Conservation (phyloP, 2,113 vertebrate species). For the Oncorhynchus keta region DNA sequence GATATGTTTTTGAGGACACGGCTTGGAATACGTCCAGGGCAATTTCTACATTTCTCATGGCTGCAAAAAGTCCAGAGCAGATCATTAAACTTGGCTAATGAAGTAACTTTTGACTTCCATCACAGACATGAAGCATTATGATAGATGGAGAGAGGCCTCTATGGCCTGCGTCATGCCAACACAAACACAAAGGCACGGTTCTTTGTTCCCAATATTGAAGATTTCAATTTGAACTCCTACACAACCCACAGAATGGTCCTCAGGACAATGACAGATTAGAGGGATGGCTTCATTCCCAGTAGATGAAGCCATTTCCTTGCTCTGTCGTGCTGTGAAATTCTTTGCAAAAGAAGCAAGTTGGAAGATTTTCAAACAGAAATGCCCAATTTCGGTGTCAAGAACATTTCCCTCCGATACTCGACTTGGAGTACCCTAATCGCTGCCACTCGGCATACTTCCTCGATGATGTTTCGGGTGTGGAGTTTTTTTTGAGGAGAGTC, state of each 20-base stretch:
- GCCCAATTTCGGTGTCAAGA: neutral
- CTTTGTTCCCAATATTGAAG: no score
- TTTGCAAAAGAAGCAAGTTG: neutral
- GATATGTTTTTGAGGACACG: conserved; percentile 19
- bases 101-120: conserved; percentile 28
- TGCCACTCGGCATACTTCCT: neutral
- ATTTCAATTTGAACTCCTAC: no score
- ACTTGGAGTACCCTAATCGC: neutral
- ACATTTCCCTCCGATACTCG: neutral
- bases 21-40: conserved; percentile 23
- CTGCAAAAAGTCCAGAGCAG: conserved; percentile 23
- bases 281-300: no score
- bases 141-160: neutral
- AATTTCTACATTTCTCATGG: conserved; percentile 25
- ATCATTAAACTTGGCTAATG: conserved; percentile 22
- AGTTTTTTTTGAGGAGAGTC: no score
- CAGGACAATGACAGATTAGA: no score
- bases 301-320: neutral
- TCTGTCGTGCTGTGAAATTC: neutral
- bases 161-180: neutral
- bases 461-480: neutral
- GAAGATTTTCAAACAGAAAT: neutral
- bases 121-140: neutral
- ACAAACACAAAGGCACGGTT: neutral
- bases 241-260: no score